Conservation (phyloP, 1,140 invertebrate genomes). For the Melanaphis sacchari region DNA sequence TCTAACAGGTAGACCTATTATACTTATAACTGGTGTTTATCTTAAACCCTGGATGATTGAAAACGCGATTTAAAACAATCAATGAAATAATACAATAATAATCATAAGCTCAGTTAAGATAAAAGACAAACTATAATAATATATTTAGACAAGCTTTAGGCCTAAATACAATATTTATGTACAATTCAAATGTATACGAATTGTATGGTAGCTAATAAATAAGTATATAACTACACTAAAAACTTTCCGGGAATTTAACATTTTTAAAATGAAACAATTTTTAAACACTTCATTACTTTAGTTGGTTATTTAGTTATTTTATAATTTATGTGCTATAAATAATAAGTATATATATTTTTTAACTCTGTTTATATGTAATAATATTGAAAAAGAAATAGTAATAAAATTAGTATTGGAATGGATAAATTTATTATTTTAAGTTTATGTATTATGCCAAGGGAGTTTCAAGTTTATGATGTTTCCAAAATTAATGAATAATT, state of each 20-base stretch:
- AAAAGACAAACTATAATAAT: slow-evolving; percentile 27
- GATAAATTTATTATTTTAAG: neutral
- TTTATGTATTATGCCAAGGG: neutral
- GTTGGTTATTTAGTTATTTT: neutral
- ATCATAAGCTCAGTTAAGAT: slow-evolving; percentile 25
- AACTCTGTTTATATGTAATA: neutral
- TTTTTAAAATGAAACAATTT: neutral
- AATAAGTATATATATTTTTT: neutral
- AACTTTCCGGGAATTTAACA: neutral
- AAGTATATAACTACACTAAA: neutral
- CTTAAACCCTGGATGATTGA: slow-evolving; percentile 52
- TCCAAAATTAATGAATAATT: neutral
- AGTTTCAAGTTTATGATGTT: neutral
- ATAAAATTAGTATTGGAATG: neutral
- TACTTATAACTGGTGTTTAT: slow-evolving; percentile 44
- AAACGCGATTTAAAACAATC: slow-evolving; percentile 24
- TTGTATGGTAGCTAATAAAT: neutral
- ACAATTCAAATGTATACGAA: neutral
- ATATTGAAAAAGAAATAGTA: neutral
- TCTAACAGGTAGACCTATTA: slow-evolving; percentile 31
- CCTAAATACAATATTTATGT: slow-evolving; percentile 37
- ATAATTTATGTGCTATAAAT: neutral
- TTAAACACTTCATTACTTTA: neutral
- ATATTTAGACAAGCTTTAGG: slow-evolving; percentile 24
- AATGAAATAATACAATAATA: slow-evolving; percentile 2